phyloP scores from a whole-genome alignment of 2,113 vertebrate genomes.

The Eublepharis macularius region DNA sequence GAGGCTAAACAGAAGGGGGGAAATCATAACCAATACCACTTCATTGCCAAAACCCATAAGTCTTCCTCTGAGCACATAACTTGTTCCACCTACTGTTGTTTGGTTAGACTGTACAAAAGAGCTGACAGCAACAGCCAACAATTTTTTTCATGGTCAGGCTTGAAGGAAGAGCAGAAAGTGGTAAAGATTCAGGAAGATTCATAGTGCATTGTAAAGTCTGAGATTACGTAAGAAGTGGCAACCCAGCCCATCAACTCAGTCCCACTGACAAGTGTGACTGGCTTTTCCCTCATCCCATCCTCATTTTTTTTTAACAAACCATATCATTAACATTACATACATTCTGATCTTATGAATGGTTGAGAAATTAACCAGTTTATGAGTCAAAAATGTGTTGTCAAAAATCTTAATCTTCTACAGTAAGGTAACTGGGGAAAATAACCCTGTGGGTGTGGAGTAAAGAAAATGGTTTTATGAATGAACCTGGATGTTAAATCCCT shows the following conservation, averaged over 20 bases:
- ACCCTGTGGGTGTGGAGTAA: background rate
- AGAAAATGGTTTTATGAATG: background rate
- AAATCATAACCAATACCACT: too few species aligned
- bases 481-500: background rate
- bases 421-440: too few species aligned
- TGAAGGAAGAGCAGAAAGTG: background rate
- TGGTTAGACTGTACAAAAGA: background rate
- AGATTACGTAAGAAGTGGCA: background rate
- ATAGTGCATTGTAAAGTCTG: background rate
- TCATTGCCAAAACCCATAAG: too few species aligned
- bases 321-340: background rate
- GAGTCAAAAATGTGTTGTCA: background rate
- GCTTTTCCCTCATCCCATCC: background rate
- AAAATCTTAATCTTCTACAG: background rate
- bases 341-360: background rate
- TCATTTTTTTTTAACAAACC: background rate
- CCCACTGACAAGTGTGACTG: background rate
- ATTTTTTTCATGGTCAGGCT: background rate
- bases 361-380: background rate
- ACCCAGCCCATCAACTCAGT: background rate
- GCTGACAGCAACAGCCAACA: background rate
- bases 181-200: background rate
- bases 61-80: too few species aligned
- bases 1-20: too few species aligned
- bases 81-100: too few species aligned